phyloP scores from a whole-genome alignment of 2,797 vertebrate genomes.

The Thamnophis elegans region DNA sequence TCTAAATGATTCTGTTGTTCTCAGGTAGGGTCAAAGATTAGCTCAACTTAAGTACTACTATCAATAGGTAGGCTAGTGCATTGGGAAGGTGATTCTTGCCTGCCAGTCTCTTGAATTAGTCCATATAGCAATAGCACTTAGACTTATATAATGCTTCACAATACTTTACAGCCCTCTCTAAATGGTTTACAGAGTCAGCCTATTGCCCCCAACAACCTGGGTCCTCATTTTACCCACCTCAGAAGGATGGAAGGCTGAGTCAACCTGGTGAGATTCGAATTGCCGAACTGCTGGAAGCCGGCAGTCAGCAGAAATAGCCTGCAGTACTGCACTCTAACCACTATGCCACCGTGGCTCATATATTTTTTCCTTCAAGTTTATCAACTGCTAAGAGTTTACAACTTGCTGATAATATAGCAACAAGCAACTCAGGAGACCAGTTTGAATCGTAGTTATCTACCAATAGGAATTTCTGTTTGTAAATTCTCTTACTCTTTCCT shows the following conservation, averaged over 20 bases:
- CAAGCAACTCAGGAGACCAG: background rate
- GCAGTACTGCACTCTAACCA: too few relatives aligned
- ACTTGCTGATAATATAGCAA: background rate
- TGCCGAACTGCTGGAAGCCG: too few relatives aligned
- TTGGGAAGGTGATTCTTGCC: background rate
- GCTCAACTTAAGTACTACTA: background rate
- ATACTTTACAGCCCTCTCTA: too few relatives aligned
- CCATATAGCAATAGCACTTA: too few relatives aligned
- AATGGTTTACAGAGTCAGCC: too few relatives aligned
- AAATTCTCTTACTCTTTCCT: background rate
- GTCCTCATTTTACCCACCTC: too few relatives aligned
- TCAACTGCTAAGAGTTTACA: background rate
- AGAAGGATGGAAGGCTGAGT: too few relatives aligned
- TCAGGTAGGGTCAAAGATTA: background rate
- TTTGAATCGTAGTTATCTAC: background rate
- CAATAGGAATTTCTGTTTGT: background rate
- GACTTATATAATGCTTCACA: too few relatives aligned
- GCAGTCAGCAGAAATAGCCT: too few relatives aligned
- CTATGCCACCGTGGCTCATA: too few relatives aligned
- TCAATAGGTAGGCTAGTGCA: background rate
- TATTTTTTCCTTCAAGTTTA: background rate
- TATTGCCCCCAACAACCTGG: too few relatives aligned
- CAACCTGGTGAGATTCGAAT: too few relatives aligned
- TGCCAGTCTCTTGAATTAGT: background rate
- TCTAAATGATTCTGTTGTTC: background rate